Evolutionary conservation across 2,797 vertebrate genomes (phyloP), one percentile per base, ranked within the genome.

Genomic region (Cynopterus sphinx): DNA sequence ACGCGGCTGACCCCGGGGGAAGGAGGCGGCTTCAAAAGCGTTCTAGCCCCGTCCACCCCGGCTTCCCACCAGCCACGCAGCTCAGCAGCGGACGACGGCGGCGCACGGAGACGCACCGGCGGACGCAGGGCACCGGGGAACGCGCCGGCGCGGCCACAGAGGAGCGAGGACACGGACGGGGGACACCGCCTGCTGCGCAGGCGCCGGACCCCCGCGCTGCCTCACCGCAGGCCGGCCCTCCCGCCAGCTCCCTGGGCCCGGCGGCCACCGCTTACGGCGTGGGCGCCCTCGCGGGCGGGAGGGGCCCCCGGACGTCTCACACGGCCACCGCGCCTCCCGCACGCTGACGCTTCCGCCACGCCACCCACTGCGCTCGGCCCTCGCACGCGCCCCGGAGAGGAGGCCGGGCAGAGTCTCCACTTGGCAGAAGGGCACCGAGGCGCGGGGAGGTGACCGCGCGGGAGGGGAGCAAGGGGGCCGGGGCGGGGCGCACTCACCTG

Each of bases 401-500:
- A 33, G 53, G 31, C 24, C 28, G 1, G 0, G 41, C 3, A 3
- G 53, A 10, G 21, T 2, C 53, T 12, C 22, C 31, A n/a, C 33
- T 22, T 21, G 10, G 73, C 36, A 85, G 36, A 73, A 73, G 51
- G 73, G 71, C 13, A 73, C 31, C 3, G 57, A 53, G 51, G 53
- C 41, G 11, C 2, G 2, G 65, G 10, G 33, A n/a, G 19, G 3
- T 7, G 21, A 28, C 13, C 26, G 24, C 46, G 36, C 28, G 1
- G 19, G 21, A 36, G 10, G 12, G 15, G 24, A 87, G 26, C 22
- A 16, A 2, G 13, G 67, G 53, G 41, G 1, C 11, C 39, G 2
- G 39, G 43, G 6, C 6, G 28, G 43, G 39, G 36, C 61, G n/a
- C 51, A 97, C 98, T 98, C 97, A 99, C 99, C 99, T 99, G 99